phyloP scores from a whole-genome alignment of 2,797 vertebrate genomes.

The Brachyrhaphis roseni region DNA sequence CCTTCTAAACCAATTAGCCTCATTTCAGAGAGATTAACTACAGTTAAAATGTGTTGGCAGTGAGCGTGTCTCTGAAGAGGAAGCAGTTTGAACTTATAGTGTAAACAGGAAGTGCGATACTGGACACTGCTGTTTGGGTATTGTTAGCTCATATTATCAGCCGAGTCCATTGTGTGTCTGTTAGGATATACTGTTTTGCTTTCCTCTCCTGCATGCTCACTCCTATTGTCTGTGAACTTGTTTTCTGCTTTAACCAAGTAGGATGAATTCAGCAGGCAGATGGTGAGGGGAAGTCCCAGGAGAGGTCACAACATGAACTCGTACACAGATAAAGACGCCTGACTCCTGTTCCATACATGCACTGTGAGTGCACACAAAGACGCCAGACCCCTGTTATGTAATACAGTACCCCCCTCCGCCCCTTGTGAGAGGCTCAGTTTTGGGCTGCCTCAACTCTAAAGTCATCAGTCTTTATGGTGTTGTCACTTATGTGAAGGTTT shows the following conservation, averaged over 20 bases:
- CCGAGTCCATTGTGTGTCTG: conserved; percentile 16
- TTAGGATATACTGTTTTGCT: conserved; percentile 46
- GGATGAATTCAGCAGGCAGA: conserved; percentile 82
- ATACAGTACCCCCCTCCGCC: conserved; percentile 70
- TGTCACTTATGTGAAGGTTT: conserved; percentile 36
- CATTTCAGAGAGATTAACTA: conserved; percentile 43
- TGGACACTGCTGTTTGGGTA: conserved; percentile 22
- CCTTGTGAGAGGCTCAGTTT: conserved; percentile 65
- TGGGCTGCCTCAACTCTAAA: conserved; percentile 64
- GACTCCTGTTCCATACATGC: conserved; percentile 53
- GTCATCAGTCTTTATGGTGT: conserved; percentile 61
- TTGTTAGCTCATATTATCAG: conserved; percentile 15
- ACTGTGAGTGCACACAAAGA: conserved; percentile 68
- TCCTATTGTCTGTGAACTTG: conserved; percentile 69
- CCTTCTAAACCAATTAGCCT: conserved; percentile 69
- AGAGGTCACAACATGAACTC: conserved; percentile 47
- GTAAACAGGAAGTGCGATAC: conserved; percentile 24
- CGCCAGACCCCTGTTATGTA: conserved; percentile 82
- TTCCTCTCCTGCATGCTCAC: conserved; percentile 22
- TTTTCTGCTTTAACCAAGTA: conserved; percentile 76
- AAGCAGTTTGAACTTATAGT: conserved; percentile 18
- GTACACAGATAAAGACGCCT: conserved; percentile 33
- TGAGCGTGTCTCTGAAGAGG: conserved; percentile 30
- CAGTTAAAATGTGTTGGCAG: conserved; percentile 17
- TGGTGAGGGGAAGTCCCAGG: conserved; percentile 77